Evolutionary conservation across 2,113 vertebrate species (phyloP), one percentile per base, ranked within the genome.

Genomic region (Pelobates fuscus): DNA sequence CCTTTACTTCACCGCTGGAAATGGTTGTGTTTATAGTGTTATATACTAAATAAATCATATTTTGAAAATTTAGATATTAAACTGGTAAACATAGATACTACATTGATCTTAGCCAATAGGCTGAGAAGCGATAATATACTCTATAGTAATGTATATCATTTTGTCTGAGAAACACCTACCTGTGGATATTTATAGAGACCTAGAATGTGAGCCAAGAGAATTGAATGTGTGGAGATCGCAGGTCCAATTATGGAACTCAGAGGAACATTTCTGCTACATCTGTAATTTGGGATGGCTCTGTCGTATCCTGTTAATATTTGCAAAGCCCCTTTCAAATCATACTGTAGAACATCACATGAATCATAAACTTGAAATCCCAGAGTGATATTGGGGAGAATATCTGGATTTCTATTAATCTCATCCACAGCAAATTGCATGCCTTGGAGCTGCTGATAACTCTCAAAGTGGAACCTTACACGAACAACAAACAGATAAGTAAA

Each of bases 321-420:
- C 3, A 77, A 41, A 8, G 68, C 29, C 25, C 74, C 62, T 46
- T 67, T 14, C 12, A 77, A 30, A 37, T 66, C 68, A 4, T 15
- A n/a, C 8, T 73, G 63, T 18, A 71, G 24, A 15, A 37, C 41
- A 15, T 63, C 30, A 91, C 43, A 91, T 88, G 1, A 91, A 74
- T 68, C 90, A 91, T 5, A 92, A 78, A 0, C 88, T 88, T 78
- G 90, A 88, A 46, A 65, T 85, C 76, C 85, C 7, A 79, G 57
- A 18, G 78, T 77, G 60, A 67, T 20, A 43, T 79, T 77, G 41
- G 73, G 52, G 12, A 79, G 69, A 7, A 79, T 43, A 8, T 17
- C 3, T n/a, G 72, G 62, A n/a, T 77, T n/a, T 17, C 27, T 17
- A 55, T 79, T 79, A 17, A 79, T 72, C 44, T 80, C 67, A 5